These are phyloP conservation scores for Ichneumoninae sp. DNA, from an alignment of 2,888 invertebrate species.

Conservation along the genomic window DNA sequence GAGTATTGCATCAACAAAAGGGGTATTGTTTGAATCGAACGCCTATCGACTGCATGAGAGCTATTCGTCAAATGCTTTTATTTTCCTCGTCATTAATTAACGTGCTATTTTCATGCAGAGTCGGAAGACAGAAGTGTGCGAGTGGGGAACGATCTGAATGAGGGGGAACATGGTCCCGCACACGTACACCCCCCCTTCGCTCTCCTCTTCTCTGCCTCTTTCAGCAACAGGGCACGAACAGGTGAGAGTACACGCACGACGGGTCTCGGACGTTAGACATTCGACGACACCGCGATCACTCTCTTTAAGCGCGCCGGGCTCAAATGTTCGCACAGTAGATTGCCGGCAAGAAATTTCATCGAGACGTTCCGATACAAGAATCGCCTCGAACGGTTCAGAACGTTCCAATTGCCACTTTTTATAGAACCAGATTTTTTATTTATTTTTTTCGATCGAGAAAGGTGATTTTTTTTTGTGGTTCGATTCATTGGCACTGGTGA, in stretches of 20 bases:
- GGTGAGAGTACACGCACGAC: constrained; percentile 20
- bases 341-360: not conserved
- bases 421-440: not conserved
- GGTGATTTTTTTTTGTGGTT: not conserved
- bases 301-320: constrained; percentile 29
- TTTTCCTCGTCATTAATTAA: not conserved
- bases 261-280: constrained; percentile 11
- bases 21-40: not conserved
- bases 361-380: constrained; percentile 22
- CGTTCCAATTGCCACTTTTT: not conserved
- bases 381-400: not conserved
- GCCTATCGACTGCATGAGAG: not conserved
- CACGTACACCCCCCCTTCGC: constrained; percentile 29
- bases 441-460: not conserved
- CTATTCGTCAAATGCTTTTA: not conserved
- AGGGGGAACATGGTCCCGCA: not conserved
- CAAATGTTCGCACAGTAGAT: constrained; percentile 19
- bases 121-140: not conserved
- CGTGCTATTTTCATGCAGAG: not conserved
- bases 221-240: constrained; percentile 37
- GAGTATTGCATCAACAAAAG: not conserved
- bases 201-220: constrained; percentile 9
- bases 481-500: not conserved
- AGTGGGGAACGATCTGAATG: constrained; percentile 8
- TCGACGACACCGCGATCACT: constrained; percentile 29